phyloP scores from a whole-genome alignment of 2,113 vertebrate species.

The Lamprologus lemairii region DNA sequence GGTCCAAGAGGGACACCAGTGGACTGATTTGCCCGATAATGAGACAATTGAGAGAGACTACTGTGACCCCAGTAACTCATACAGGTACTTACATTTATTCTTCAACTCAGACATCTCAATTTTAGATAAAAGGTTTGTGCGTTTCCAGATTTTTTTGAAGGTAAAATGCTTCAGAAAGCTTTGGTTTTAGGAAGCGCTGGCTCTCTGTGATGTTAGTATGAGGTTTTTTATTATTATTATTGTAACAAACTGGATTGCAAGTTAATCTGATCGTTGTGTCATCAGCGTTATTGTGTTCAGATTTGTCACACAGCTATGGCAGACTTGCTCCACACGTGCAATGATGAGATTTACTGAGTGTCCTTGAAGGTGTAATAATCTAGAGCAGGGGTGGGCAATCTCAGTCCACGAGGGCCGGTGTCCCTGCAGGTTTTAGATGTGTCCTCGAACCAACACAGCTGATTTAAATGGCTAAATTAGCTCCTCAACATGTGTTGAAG shows the following conservation, averaged over 20 bases:
- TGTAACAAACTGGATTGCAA: not conserved
- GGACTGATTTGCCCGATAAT: slow-evolving; percentile 24
- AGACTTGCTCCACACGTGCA: not conserved
- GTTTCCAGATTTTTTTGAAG: too few species aligned
- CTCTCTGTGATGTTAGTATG: not conserved
- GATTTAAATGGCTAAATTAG: too few species aligned
- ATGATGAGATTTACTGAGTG: not conserved
- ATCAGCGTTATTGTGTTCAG: not conserved
- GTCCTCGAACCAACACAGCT: too few species aligned
- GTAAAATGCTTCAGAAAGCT: not conserved
- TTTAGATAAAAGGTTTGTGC: too few species aligned
- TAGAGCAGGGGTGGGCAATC: too few species aligned
- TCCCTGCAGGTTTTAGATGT: too few species aligned
- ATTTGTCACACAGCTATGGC: not conserved
- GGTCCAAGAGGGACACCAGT: too few species aligned
- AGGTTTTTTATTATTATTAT: too few species aligned
- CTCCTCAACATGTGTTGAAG: too few species aligned
- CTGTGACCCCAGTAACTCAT: slow-evolving; percentile 53
- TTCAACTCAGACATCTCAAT: not conserved
- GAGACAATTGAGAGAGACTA: slow-evolving; percentile 64
- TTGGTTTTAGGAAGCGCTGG: not conserved
- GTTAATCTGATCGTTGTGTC: not conserved
- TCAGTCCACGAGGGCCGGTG: too few species aligned
- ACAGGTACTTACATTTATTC: slow-evolving; percentile 42
- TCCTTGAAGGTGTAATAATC: not conserved